Base-by-base conservation (phyloP, 2,113 vertebrate genomes). In the Ptilorrhoa leucosticta region DNA sequence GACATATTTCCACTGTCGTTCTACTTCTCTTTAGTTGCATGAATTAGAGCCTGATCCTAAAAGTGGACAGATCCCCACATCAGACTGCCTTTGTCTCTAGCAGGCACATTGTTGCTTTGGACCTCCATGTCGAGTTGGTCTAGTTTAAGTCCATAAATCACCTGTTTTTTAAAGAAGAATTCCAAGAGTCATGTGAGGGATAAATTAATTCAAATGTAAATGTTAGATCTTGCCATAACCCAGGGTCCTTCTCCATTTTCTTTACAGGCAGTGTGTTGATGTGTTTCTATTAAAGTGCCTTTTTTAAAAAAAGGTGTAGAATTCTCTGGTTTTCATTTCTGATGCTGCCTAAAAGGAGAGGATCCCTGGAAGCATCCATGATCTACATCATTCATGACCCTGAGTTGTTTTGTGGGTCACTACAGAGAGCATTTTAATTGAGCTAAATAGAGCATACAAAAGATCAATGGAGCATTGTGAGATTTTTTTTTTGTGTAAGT, bases 391-490 rank as follows among this genome's bases (percentile, higher is more conserved):
- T 97, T 97, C 97, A 96, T 98, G 95, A 96, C 94, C 76, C 71
- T 1, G 22, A 40, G 87, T 70, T 95, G 65, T 94, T 95, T 91
- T 93, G 90, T 97, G 95, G 95, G 95, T 97, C 97, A 94, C 66
- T 87, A 95, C 89, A 63, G 85, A 97, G 90, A 92, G 80, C 75
- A 83, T 90, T 96, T 97, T 97, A 98, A 96, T 97, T 97, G 97
- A 87, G 88, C 96, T 97, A 98, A 97, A 98, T 98, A 97, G 97
- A 98, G 95, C 97, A 96, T 96, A 94, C 60, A 68, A 96, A 97
- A 97, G 87, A 94, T 80, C 95, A 97, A 92, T 96, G 96, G 96
- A 96, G 93, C 96, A 95, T 90, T 96, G 80, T 78, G 77, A 94
- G 89, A 73, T 92, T 96, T 96, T 95, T 96, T 95, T 72, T 69